Percentiles rank a stretch among this genome's conserved stretches.
Evolutionary conservation across 2,888 invertebrate genomes (phyloP).

Genomic region (Stegana nigrithorax): DNA sequence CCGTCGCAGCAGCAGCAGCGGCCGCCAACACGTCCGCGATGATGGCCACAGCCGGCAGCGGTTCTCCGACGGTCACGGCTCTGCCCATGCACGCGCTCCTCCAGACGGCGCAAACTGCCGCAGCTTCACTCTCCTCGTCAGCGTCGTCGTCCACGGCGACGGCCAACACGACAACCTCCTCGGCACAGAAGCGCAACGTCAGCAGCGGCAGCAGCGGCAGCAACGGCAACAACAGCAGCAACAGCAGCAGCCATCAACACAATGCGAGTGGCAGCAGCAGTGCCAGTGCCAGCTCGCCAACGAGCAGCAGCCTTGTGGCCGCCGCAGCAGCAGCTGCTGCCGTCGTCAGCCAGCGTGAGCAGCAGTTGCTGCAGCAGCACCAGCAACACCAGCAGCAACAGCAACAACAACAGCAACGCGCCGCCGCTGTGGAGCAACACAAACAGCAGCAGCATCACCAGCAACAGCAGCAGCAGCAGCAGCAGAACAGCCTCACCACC

Average conservation of each 20-base stretch:
- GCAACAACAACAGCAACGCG: constrained; percentile 67
- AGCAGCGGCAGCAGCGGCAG: constrained; percentile 32
- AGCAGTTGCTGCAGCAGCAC: constrained; percentile 34
- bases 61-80: constrained; percentile 51
- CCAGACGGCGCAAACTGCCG: constrained; percentile 24
- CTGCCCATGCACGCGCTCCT: constrained; percentile 22
- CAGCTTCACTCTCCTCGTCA: constrained; percentile 32
- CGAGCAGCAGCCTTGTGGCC: constrained; percentile 35
- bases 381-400: constrained; percentile 47
- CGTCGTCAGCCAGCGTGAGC: constrained; percentile 67
- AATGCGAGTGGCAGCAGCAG: constrained; percentile 36
- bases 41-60: constrained; percentile 29
- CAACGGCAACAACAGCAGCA: constrained; percentile 28
- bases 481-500: constrained; percentile 73
- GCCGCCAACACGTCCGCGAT: constrained; percentile 34
- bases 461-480: constrained; percentile 63
- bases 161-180: constrained; percentile 34
- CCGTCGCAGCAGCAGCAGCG: constrained; percentile 38
- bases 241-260: constrained; percentile 23
- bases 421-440: constrained; percentile 70
- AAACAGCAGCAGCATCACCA: constrained; percentile 56
- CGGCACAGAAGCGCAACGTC: constrained; percentile 48
- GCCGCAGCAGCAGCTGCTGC: constrained; percentile 69
- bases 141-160: constrained; percentile 33
- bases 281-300: constrained; percentile 24